These are phyloP conservation scores for Drosophila orosa DNA, from an alignment of 1,140 invertebrate genomes.

Conservation along the genomic window DNA sequence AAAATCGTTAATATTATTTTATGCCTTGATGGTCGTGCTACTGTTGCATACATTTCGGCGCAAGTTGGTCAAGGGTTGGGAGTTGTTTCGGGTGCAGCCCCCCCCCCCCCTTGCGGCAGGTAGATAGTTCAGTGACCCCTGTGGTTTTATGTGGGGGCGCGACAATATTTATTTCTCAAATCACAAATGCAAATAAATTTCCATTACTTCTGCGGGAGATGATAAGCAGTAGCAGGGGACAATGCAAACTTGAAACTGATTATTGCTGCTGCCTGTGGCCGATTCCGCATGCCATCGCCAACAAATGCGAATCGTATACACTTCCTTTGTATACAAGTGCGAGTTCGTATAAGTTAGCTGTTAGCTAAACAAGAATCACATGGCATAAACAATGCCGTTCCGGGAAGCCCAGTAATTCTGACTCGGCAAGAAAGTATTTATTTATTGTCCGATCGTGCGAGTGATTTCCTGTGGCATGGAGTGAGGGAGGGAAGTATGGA, in stretches of 20 bases:
- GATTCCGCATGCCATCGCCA: conserved; percentile 4
- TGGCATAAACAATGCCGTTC: conserved; percentile 32
- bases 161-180: conserved; percentile 23
- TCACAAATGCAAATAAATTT: conserved; percentile 19
- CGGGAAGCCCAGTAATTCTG: conserved; percentile 10
- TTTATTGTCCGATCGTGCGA: conserved; percentile 5
- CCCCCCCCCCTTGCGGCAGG: neutral
- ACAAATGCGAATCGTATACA: conserved; percentile 3
- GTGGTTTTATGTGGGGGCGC: neutral
- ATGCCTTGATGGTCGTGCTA: conserved; percentile 17
- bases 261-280: neutral
- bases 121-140: conserved; percentile 39
- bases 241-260: conserved; percentile 27
- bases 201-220: conserved; percentile 7
- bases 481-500: neutral
- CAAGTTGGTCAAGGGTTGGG: conserved; percentile 8
- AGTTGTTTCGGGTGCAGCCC: neutral
- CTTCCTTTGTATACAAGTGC: conserved; percentile 25
- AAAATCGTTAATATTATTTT: conserved; percentile 75
- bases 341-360: conserved; percentile 24
- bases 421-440: conserved; percentile 33
- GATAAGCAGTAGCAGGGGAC: conserved; percentile 17
- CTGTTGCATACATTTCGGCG: conserved; percentile 49
- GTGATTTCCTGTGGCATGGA: neutral
- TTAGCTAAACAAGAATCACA: conserved; percentile 30